phyloP scores from a whole-genome alignment of 2,113 vertebrate species.

The Aplodontia rufa region DNA sequence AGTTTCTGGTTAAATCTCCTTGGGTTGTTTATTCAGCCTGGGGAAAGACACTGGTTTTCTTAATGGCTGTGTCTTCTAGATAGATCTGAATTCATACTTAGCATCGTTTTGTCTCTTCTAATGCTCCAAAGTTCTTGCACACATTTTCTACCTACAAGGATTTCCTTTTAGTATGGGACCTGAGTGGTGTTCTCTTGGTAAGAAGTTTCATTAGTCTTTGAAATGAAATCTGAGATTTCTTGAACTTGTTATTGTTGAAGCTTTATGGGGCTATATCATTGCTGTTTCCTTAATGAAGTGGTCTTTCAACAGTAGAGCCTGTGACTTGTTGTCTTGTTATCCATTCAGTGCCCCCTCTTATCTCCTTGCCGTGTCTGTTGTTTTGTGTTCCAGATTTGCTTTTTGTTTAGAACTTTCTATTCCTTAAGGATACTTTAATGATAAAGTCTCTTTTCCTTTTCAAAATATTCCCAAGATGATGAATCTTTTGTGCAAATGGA shows the following conservation, averaged over 20 bases:
- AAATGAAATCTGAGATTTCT: not conserved
- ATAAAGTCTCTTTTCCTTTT: not conserved
- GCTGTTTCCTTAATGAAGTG: not conserved
- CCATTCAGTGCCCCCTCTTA: not conserved
- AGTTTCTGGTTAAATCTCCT: constrained; percentile 33
- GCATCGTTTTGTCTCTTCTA: not conserved
- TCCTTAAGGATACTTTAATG: not conserved
- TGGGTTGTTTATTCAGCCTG: not conserved
- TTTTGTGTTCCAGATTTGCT: not conserved
- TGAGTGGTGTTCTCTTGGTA: not conserved
- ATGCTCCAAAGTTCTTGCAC: not conserved
- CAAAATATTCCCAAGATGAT: not conserved
- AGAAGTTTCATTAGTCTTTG: not conserved
- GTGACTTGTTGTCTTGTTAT: not conserved
- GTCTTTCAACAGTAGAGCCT: not conserved
- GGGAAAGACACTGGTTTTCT: not conserved
- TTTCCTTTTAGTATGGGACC: not conserved
- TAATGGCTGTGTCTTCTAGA: not conserved
- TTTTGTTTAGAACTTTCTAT: not conserved
- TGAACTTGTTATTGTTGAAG: not conserved
- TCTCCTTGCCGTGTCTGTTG: not conserved
- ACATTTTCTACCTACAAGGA: not conserved
- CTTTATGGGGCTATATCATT: not conserved
- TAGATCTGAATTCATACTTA: not conserved
- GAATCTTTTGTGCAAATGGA: not conserved